Evolutionary conservation across 2,797 vertebrate species (phyloP).

Genomic region (Xerus rutilus): DNA sequence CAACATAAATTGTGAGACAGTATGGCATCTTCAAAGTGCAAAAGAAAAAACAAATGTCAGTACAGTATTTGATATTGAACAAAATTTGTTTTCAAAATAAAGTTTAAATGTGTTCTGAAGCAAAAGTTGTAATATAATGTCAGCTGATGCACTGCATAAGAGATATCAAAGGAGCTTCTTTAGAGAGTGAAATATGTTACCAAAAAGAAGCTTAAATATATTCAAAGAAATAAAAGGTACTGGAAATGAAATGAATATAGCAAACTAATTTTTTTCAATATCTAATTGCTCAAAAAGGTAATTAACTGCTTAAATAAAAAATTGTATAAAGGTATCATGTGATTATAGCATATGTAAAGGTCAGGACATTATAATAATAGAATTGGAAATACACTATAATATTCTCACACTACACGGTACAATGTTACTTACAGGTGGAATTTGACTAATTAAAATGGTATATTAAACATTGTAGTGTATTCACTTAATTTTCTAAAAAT

Average conservation of each 20-base stretch:
- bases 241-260: not conserved
- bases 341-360: not conserved
- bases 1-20: not conserved
- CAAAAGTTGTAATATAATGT: not conserved
- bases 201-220: not conserved
- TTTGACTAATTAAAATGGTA: not conserved
- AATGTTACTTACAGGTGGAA: not conserved
- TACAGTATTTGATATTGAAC: not conserved
- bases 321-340: not conserved
- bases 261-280: not conserved
- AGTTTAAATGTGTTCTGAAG: not conserved
- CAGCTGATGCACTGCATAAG: not conserved
- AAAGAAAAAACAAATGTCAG: not conserved
- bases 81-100: not conserved
- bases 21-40: not conserved
- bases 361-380: not conserved
- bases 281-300: not conserved
- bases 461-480: not conserved
- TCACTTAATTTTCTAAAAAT: not conserved
- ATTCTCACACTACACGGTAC: not conserved
- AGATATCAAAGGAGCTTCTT: not conserved
- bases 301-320: not conserved
- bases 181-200: not conserved
- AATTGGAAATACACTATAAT: not conserved
- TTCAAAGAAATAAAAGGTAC: not conserved